Percentiles rank a stretch among this genome's conserved stretches.
Conservation (phyloP, 1,140 invertebrate genomes). For the Drosophila biarmipes region DNA sequence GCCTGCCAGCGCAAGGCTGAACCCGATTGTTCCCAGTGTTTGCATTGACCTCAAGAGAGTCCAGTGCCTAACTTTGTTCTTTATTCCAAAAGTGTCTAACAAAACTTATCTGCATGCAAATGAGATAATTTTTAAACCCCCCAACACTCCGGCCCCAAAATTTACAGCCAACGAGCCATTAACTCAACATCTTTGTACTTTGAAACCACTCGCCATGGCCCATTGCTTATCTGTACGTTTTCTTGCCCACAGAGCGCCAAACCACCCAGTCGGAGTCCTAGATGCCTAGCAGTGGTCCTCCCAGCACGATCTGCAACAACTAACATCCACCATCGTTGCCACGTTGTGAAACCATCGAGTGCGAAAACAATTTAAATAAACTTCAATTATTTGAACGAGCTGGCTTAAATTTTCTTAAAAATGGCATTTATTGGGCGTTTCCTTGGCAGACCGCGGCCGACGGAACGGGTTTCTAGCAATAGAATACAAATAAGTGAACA, state of each 20-base stretch:
- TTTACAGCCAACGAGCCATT: background rate
- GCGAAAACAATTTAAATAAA: slow-evolving; percentile 13
- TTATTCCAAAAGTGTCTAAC: slow-evolving; percentile 13
- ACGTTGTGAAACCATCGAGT: slow-evolving; percentile 48
- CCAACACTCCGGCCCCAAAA: slow-evolving; percentile 2
- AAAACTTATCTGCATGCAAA: slow-evolving; percentile 5
- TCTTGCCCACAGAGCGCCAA: slow-evolving; percentile 53
- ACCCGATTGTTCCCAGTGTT: slow-evolving; percentile 6
- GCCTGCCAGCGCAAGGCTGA: slow-evolving; percentile 13
- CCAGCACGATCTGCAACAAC: slow-evolving; percentile 11
- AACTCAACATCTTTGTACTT: background rate
- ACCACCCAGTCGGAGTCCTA: slow-evolving; percentile 48
- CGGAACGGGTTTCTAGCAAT: background rate
- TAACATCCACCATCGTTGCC: slow-evolving; percentile 12
- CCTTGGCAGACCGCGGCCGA: background rate
- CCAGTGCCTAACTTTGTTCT: slow-evolving; percentile 2
- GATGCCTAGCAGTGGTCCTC: slow-evolving; percentile 25
- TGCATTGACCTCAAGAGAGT: slow-evolving; percentile 3
- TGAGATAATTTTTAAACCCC: background rate
- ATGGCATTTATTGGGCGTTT: slow-evolving; percentile 1
- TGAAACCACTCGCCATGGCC: background rate
- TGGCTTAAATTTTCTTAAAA: background rate
- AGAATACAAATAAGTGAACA: too few species aligned
- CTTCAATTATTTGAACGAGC: slow-evolving; percentile 16
- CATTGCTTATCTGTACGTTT: background rate